These are phyloP conservation scores for Cacoxenus indagator DNA, from an alignment of 2,888 invertebrate species.

Conservation along the genomic window DNA sequence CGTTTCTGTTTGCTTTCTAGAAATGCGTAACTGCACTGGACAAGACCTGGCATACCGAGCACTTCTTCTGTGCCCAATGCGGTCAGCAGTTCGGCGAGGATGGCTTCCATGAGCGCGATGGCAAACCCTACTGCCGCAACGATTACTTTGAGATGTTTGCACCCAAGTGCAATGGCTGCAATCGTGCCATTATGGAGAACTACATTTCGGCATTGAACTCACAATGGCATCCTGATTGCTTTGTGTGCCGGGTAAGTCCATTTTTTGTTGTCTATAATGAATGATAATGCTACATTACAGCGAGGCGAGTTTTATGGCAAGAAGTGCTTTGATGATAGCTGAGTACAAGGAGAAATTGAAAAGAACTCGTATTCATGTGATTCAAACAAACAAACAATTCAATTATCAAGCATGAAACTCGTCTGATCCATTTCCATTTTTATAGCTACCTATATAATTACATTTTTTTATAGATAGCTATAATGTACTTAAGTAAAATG, in stretches of 20 bases:
- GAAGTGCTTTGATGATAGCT: no score
- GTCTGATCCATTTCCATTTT: neutral
- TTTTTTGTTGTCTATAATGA: neutral
- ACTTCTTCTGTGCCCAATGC: slow-evolving; percentile 98
- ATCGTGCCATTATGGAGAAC: slow-evolving; percentile 96
- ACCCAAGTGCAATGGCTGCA: slow-evolving; percentile 97
- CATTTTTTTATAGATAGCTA: slow-evolving; percentile 8
- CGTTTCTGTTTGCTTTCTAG: slow-evolving; percentile 73
- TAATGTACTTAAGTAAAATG: neutral
- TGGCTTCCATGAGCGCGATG: slow-evolving; percentile 96
- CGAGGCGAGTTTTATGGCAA: neutral
- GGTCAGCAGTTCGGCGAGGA: slow-evolving; percentile 97
- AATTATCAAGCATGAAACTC: no score
- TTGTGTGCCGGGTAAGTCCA: slow-evolving; percentile 97
- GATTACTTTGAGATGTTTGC: slow-evolving; percentile 99
- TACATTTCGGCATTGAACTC: slow-evolving; percentile 97
- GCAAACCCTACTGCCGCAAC: slow-evolving; percentile 94
- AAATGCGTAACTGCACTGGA: slow-evolving; percentile 99
- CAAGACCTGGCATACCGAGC: slow-evolving; percentile 99
- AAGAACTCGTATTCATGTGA: no score
- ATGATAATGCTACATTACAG: slow-evolving; percentile 11
- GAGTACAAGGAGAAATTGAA: no score
- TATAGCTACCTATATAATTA: slow-evolving; percentile 47
- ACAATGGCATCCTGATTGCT: slow-evolving; percentile 99
- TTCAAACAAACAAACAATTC: no score